Evolutionary conservation across 2,797 vertebrate species (phyloP).

Genomic region (Dryobates pubescens): DNA sequence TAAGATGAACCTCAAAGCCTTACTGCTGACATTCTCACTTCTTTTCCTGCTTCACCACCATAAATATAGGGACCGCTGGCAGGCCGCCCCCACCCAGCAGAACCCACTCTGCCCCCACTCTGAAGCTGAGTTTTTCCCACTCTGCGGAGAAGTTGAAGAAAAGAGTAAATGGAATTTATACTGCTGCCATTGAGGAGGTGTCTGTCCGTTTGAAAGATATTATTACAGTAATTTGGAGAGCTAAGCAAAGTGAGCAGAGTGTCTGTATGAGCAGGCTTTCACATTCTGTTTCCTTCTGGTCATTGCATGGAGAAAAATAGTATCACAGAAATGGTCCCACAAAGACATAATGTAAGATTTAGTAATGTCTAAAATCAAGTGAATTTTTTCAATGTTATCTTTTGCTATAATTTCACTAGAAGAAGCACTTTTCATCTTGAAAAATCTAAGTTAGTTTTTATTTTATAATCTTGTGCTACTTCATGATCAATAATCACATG

Average conservation of each 20-base stretch:
- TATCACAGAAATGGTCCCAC: conserved; percentile 6
- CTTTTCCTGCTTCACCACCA: not conserved
- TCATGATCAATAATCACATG: not conserved
- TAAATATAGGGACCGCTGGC: not conserved
- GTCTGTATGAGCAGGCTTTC: not conserved
- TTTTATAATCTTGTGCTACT: not conserved
- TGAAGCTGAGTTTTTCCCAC: rapidly evolving
- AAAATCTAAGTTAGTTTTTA: not conserved
- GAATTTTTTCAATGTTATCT: not conserved
- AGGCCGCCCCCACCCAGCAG: not conserved
- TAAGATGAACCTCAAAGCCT: not conserved
- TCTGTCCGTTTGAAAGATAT: not conserved
- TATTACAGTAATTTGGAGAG: not conserved
- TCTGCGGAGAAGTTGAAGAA: not conserved
- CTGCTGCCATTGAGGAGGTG: not conserved
- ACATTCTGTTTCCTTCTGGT: not conserved
- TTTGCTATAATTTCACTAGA: not conserved
- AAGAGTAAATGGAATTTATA: not conserved
- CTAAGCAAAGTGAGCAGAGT: conserved; percentile 8
- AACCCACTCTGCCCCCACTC: not conserved
- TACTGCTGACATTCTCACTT: not conserved
- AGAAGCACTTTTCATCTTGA: not conserved
- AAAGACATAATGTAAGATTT: not conserved
- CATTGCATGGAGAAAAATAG: not conserved
- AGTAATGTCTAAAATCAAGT: not conserved